Conservation (phyloP, 2,113 vertebrate species). For the Rhipidura dahli region DNA sequence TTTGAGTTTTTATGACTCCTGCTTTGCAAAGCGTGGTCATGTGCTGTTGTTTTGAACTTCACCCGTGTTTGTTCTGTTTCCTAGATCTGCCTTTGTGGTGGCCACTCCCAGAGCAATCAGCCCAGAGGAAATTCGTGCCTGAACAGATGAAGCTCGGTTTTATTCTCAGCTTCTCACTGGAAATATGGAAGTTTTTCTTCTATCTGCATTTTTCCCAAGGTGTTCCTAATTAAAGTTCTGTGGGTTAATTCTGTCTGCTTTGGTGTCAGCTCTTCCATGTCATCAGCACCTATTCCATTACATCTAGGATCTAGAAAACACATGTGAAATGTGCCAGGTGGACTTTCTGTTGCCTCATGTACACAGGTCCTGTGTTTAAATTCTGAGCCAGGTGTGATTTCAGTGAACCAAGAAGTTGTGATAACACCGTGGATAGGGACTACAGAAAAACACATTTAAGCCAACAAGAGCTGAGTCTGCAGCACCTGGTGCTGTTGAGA, state of each 20-base stretch:
- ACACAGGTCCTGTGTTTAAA: neutral
- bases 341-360: neutral
- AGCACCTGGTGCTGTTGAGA: neutral
- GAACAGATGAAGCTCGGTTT: neutral
- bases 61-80: neutral
- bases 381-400: neutral
- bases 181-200: neutral
- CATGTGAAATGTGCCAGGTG: neutral
- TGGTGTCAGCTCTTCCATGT: neutral
- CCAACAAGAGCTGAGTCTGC: neutral
- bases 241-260: neutral
- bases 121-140: neutral
- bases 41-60: conserved; percentile 21
- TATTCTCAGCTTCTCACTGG: neutral
- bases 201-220: neutral
- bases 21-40: neutral
- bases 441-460: neutral
- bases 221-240: neutral
- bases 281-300: neutral
- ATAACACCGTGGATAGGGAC: neutral
- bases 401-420: neutral
- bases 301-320: neutral
- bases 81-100: neutral
- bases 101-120: neutral
- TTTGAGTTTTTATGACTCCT: neutral